Conservation (phyloP, 2,797 vertebrate species). For the Chelon auratus region DNA sequence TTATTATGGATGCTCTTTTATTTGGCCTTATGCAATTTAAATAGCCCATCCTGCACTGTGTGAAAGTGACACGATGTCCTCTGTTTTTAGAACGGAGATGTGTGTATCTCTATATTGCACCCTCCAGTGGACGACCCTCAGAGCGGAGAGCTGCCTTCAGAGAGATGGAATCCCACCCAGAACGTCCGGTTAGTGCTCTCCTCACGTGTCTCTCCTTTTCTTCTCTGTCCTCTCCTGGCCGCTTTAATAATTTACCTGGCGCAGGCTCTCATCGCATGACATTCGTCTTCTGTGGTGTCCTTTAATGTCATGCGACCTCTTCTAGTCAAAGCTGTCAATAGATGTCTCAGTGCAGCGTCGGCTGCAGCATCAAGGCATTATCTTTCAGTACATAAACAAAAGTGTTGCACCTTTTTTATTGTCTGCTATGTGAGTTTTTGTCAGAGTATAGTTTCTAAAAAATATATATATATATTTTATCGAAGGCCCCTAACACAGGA, state of each 20-base stretch:
- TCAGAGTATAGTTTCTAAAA: too few species aligned
- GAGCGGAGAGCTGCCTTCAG: constrained; percentile 96
- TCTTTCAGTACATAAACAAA: not conserved
- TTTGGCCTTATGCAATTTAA: not conserved
- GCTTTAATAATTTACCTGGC: constrained; percentile 27
- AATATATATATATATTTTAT: too few species aligned
- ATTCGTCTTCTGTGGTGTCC: constrained; percentile 30
- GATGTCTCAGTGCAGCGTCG: too few species aligned
- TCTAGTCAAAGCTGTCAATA: not conserved
- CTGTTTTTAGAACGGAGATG: constrained; percentile 91
- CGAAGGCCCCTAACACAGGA: too few species aligned
- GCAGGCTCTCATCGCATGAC: constrained; percentile 32
- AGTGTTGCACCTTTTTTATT: too few species aligned
- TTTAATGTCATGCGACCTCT: not conserved
- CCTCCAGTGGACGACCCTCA: constrained; percentile 97
- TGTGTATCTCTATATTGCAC: constrained; percentile 98
- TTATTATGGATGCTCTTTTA: not conserved
- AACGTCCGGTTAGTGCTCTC: constrained; percentile 90
- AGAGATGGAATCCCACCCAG: constrained; percentile 99
- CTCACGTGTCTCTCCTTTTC: constrained; percentile 8
- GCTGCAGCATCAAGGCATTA: not conserved
- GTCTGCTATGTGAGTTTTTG: too few species aligned
- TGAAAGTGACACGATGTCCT: constrained; percentile 9
- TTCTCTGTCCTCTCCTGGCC: constrained; percentile 22
- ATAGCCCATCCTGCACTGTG: too few species aligned